Conservation (phyloP, 2,888 invertebrate genomes). For the Coelopa pilipes region DNA sequence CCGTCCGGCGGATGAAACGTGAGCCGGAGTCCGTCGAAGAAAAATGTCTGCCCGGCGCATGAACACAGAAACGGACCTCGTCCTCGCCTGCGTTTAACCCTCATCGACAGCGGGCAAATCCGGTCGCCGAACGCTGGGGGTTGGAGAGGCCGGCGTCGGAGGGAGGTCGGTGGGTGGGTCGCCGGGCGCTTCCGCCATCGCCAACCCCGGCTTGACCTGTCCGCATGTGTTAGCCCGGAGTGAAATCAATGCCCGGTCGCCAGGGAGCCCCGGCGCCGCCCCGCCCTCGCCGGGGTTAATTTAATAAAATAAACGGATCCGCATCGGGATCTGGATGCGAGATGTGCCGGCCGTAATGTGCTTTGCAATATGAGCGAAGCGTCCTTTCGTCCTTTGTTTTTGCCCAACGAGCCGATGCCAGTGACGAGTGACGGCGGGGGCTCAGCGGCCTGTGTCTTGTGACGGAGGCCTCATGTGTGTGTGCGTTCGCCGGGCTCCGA, state of each 20-base stretch:
- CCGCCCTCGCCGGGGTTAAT: constrained; percentile 13
- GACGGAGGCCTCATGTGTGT: not conserved
- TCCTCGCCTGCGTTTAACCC: constrained; percentile 4
- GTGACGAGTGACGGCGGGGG: not conserved
- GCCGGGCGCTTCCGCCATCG: too few species aligned
- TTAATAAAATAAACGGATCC: constrained; percentile 28
- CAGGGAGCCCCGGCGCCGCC: not conserved
- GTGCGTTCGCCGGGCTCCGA: too few species aligned
- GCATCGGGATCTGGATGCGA: too few species aligned
- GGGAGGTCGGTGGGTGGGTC: not conserved
- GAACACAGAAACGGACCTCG: too few species aligned
- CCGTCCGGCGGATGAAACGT: too few species aligned
- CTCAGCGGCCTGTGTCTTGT: not conserved
- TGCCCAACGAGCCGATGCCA: not conserved
- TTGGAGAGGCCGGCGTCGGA: not conserved
- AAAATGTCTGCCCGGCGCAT: not conserved
- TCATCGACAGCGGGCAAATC: constrained; percentile 4
- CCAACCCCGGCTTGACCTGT: constrained; percentile 5
- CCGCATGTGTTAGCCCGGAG: constrained; percentile 25
- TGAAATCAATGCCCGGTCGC: constrained; percentile 27
- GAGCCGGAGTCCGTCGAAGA: not conserved
- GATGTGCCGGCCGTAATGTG: constrained; percentile 15
- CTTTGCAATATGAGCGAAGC: constrained; percentile 23
- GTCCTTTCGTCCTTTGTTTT: constrained; percentile 23
- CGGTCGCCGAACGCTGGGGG: constrained; percentile 1